Percentiles rank a stretch among this genome's conserved stretches.
These are phyloP conservation scores for Galerucella pusilla DNA, from an alignment of 2,888 invertebrate genomes.

Conservation along the genomic window DNA sequence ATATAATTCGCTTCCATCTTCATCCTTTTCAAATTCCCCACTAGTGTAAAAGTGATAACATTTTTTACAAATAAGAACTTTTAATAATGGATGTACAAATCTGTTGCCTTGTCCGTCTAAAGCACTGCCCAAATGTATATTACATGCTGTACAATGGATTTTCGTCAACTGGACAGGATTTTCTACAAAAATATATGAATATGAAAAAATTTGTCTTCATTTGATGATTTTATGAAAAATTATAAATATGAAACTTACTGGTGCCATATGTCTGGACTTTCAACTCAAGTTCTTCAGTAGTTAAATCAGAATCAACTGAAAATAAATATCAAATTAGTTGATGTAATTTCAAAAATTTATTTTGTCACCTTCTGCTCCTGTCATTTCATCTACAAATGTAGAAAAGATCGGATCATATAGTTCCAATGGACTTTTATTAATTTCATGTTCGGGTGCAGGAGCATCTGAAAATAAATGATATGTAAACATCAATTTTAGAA, in stretches of 20 bases:
- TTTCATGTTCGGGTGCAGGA: slow-evolving; percentile 39
- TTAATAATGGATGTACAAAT: slow-evolving; percentile 78
- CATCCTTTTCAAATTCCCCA: slow-evolving; percentile 84
- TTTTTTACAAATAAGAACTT: slow-evolving; percentile 77
- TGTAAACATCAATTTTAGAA: neutral
- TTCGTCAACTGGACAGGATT: slow-evolving; percentile 68
- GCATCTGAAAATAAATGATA: slow-evolving; percentile 18
- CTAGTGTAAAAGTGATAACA: slow-evolving; percentile 84
- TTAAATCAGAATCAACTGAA: slow-evolving; percentile 56
- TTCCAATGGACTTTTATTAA: slow-evolving; percentile 48
- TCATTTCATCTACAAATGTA: slow-evolving; percentile 57
- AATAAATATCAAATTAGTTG: slow-evolving; percentile 30
- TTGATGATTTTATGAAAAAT: neutral
- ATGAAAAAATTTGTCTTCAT: neutral
- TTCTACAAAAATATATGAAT: slow-evolving; percentile 39
- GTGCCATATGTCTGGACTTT: slow-evolving; percentile 50
- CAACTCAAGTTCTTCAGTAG: slow-evolving; percentile 53
- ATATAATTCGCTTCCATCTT: slow-evolving; percentile 85
- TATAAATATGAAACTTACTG: slow-evolving; percentile 47
- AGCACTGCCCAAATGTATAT: slow-evolving; percentile 79
- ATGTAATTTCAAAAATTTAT: slow-evolving; percentile 2
- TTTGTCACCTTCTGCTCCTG: slow-evolving; percentile 57
- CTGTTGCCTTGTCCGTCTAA: slow-evolving; percentile 73
- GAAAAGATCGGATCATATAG: slow-evolving; percentile 55
- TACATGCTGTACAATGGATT: slow-evolving; percentile 81